Percentiles rank a stretch among this genome's conserved stretches.
Conservation (phyloP, 2,113 vertebrate species). For the Bubo scandiacus region DNA sequence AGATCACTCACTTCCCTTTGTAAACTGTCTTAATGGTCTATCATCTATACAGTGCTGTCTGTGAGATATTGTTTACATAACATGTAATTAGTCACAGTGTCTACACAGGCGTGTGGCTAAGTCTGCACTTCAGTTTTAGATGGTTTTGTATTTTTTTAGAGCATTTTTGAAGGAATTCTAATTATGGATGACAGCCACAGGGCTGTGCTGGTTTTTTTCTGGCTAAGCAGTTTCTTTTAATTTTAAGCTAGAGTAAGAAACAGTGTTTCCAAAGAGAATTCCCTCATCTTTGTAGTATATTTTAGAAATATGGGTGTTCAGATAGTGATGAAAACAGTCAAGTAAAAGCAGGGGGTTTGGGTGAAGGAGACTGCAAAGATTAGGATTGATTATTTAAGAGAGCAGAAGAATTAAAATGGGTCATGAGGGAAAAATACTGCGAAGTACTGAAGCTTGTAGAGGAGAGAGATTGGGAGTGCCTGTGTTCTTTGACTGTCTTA, state of each 20-base stretch:
- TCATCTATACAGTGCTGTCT: neutral
- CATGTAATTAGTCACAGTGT: neutral
- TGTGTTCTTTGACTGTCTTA: neutral
- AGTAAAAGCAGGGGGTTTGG: neutral
- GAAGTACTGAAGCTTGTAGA: neutral
- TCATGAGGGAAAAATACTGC: neutral
- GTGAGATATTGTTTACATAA: neutral
- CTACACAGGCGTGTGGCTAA: neutral
- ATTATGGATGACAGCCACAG: neutral
- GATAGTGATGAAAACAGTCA: neutral
- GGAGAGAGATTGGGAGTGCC: neutral
- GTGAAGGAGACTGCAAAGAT: neutral
- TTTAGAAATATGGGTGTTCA: neutral
- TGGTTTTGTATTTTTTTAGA: neutral
- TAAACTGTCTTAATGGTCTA: constrained; percentile 24
- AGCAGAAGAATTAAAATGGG: neutral
- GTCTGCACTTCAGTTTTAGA: neutral
- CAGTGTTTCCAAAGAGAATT: neutral
- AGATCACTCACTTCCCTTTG: neutral
- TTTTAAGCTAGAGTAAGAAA: neutral
- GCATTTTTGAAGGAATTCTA: neutral
- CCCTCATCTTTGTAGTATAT: neutral
- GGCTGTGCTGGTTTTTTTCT: neutral
- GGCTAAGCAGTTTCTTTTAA: neutral
- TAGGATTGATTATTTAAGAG: neutral